Percentiles rank a stretch among this genome's conserved stretches.
Conservation (phyloP, 2,113 vertebrate species). For the Erythrocercus mccallii region DNA sequence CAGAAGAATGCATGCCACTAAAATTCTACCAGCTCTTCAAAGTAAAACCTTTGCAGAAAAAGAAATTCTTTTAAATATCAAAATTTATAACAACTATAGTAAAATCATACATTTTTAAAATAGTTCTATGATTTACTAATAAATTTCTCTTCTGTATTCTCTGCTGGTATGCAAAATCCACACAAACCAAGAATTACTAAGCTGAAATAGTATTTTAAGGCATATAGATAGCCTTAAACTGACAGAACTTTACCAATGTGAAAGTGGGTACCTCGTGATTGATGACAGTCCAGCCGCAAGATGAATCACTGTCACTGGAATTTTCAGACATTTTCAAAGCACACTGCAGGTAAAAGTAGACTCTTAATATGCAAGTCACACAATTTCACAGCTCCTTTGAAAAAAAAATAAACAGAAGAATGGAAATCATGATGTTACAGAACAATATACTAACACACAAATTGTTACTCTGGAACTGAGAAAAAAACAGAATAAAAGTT, state of each 20-base stretch:
- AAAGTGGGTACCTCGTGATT: conserved; percentile 85
- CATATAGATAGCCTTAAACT: background rate
- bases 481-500: background rate
- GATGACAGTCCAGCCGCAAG: conserved; percentile 96
- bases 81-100: background rate
- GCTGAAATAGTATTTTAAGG: background rate
- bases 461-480: background rate
- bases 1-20: background rate
- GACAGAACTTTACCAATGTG: background rate
- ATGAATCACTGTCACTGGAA: conserved; percentile 94
- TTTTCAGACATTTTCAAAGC: conserved; percentile 86
- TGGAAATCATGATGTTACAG: background rate
- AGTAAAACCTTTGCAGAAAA: background rate
- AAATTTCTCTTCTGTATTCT: background rate
- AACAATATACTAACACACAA: background rate
- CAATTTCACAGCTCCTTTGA: background rate
- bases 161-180: background rate
- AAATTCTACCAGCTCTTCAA: background rate
- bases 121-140: background rate
- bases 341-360: conserved; percentile 60
- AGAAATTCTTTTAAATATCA: background rate
- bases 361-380: background rate
- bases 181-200: background rate
- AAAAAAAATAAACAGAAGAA: background rate
- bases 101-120: background rate